phyloP scores from a whole-genome alignment of 2,888 invertebrate species.

The Dynastes grantii region DNA sequence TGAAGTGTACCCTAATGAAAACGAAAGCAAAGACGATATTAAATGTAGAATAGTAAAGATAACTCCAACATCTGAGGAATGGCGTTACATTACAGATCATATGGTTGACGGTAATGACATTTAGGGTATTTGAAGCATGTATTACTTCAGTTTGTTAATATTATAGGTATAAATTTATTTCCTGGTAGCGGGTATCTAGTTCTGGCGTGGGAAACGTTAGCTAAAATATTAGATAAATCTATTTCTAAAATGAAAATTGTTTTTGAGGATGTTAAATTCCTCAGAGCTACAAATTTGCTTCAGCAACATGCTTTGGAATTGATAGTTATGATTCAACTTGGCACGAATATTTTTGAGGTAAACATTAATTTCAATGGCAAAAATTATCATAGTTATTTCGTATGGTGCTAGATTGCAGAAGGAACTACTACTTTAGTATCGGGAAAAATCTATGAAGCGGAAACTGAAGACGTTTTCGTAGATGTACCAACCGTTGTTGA shows the following conservation, averaged over 20 bases:
- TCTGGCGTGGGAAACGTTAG: conserved; percentile 74
- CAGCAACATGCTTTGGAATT: conserved; percentile 68
- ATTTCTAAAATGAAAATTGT: conserved; percentile 71
- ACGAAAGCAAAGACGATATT: conserved; percentile 71
- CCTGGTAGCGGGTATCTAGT: conserved; percentile 77
- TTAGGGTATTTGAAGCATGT: not conserved
- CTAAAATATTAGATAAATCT: conserved; percentile 66
- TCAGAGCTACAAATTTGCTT: conserved; percentile 63
- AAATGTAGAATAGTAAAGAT: conserved; percentile 73
- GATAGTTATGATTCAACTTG: conserved; percentile 59
- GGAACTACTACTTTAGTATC: conserved; percentile 36
- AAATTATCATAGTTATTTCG: too few relatives aligned
- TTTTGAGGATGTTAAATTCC: conserved; percentile 74
- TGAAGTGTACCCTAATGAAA: conserved; percentile 80
- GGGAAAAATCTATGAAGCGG: conserved; percentile 42
- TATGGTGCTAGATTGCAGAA: conserved; percentile 46
- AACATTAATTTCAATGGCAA: not conserved
- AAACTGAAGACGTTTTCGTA: not conserved
- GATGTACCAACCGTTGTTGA: not conserved
- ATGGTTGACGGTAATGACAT: conserved; percentile 79
- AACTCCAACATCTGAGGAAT: conserved; percentile 57
- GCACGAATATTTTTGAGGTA: conserved; percentile 64
- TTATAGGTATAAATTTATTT: conserved; percentile 64
- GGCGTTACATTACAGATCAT: conserved; percentile 84
- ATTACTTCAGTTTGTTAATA: not conserved